Conservation (phyloP, 1,140 invertebrate species). For the Anagrus nilaparvatae region DNA sequence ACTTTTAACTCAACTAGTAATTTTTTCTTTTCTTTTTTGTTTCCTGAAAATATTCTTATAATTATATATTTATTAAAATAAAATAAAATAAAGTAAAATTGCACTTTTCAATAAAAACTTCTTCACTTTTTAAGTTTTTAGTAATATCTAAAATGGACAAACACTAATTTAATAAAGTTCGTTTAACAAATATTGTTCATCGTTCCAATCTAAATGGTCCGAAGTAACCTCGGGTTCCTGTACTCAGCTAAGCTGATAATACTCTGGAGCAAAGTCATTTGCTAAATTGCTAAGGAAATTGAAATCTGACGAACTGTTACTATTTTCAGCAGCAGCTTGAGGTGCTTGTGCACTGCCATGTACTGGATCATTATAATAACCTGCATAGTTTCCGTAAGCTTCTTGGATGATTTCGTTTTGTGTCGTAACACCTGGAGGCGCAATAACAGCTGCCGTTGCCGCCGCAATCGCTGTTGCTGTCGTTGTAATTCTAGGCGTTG, state of each 20-base stretch:
- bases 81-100: too few species aligned
- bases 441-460: conserved; percentile 48
- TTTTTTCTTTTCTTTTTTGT: too few species aligned
- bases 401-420: conserved; percentile 28
- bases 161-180: conserved; percentile 33
- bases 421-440: conserved; percentile 36
- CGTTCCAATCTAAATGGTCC: conserved; percentile 34
- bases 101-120: too few species aligned
- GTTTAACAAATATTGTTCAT: conserved; percentile 38
- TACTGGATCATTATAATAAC: conserved; percentile 50
- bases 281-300: conserved; percentile 84
- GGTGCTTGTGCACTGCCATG: conserved; percentile 46
- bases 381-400: conserved; percentile 56
- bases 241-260: conserved; percentile 65
- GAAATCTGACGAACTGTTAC: conserved; percentile 82
- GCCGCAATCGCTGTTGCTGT: conserved; percentile 47
- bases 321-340: conserved; percentile 59
- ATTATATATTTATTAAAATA: too few species aligned
- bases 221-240: conserved; percentile 25
- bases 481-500: conserved; percentile 39
- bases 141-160: too few species aligned
- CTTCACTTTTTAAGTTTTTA: too few species aligned
- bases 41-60: too few species aligned
- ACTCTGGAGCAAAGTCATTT: conserved; percentile 84
- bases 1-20: too few species aligned